These are phyloP conservation scores for Malurus alboscapulatus DNA, from an alignment of 2,113 vertebrate genomes.

Conservation along the genomic window DNA sequence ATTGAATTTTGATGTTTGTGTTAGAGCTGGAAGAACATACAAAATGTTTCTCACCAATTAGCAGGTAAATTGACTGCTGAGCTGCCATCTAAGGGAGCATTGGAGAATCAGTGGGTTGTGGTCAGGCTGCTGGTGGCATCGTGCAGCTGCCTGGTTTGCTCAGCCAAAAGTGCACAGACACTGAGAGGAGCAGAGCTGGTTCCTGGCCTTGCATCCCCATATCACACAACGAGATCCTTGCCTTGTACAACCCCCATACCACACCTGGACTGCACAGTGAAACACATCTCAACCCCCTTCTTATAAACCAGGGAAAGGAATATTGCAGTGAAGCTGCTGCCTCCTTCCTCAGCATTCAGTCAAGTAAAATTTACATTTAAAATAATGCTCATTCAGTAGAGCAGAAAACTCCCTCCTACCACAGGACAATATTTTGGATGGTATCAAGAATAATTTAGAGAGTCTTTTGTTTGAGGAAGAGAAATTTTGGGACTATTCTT, in stretches of 20 bases:
- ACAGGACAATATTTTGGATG: neutral
- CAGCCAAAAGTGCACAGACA: neutral
- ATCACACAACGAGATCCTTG: no score
- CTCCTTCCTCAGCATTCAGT: neutral
- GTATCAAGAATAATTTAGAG: neutral
- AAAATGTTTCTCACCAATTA: neutral
- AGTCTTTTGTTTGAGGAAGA: neutral
- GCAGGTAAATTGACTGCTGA: neutral
- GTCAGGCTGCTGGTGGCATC: accelerated
- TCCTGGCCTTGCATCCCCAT: neutral
- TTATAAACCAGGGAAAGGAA: neutral
- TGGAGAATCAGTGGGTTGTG: neutral
- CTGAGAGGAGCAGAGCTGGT: neutral
- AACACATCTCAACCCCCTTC: neutral
- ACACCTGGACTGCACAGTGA: neutral
- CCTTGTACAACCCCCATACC: no score
- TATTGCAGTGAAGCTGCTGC: neutral
- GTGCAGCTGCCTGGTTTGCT: accelerated
- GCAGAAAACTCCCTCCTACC: neutral
- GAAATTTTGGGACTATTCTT: neutral
- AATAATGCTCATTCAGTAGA: neutral
- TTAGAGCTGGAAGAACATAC: neutral
- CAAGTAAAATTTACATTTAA: neutral
- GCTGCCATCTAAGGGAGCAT: neutral
- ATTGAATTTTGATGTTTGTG: neutral